Percentiles rank a stretch among this genome's conserved stretches.
Evolutionary conservation across 2,113 vertebrate species (phyloP).

Genomic region (Polyodon spathula): DNA sequence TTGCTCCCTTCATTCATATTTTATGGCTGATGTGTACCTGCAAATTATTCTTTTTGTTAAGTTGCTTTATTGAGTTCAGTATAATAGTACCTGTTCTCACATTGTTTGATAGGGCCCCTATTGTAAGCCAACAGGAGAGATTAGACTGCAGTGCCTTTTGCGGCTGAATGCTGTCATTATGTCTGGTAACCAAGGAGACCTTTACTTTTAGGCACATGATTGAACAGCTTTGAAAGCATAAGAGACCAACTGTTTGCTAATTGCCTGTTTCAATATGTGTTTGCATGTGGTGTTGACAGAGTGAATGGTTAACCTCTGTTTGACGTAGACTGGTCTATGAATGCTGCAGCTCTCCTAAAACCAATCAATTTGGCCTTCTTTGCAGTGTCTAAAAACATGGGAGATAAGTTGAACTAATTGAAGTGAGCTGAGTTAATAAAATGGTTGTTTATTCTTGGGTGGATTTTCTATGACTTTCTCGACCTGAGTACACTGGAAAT

Average conservation of each 20-base stretch:
- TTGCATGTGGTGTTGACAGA: conserved; percentile 31
- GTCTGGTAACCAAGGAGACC: conserved; percentile 23
- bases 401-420: no score
- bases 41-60: conserved; percentile 46
- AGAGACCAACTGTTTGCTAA: conserved; percentile 32
- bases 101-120: conserved; percentile 24
- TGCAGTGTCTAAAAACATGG: no score
- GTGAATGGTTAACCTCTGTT: conserved; percentile 22
- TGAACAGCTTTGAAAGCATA: conserved; percentile 46
- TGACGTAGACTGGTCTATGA: conserved; percentile 8
- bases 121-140: conserved; percentile 19
- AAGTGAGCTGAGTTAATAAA: no score
- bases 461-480: background rate
- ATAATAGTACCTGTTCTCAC: conserved; percentile 20
- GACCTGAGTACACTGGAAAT: background rate
- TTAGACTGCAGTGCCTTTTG: conserved; percentile 25
- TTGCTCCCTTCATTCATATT: conserved; percentile 47
- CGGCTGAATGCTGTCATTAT: conserved; percentile 36
- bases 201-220: conserved; percentile 31
- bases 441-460: no score
- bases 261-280: conserved; percentile 21
- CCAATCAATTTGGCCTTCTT: no score
- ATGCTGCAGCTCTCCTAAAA: no score
- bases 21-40: conserved; percentile 38
- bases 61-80: conserved; percentile 27